phyloP scores from a whole-genome alignment of 2,797 vertebrate genomes.

The Hipposideros larvatus region DNA sequence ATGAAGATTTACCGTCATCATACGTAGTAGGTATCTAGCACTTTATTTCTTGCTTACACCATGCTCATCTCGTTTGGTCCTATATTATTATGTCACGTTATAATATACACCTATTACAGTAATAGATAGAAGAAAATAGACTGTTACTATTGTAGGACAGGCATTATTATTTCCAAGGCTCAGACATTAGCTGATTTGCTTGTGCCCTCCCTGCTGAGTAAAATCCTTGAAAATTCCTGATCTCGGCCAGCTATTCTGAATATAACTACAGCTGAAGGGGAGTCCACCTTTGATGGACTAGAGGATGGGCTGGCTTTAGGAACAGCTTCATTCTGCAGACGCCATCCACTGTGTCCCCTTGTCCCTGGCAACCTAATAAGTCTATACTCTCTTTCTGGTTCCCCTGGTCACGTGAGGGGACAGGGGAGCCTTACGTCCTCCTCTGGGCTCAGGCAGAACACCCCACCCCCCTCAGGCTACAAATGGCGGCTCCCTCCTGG shows the following conservation, averaged over 20 bases:
- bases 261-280: neutral
- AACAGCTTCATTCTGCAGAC: neutral
- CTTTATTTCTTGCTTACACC: neutral
- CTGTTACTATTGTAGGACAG: neutral
- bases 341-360: neutral
- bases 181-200: neutral
- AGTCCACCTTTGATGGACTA: neutral
- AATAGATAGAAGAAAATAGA: neutral
- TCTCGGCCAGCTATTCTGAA: neutral
- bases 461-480: neutral
- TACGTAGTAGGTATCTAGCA: neutral
- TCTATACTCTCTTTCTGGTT: neutral
- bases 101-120: neutral
- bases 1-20: neutral
- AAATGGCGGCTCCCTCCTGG: neutral
- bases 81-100: neutral
- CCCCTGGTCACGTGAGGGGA: neutral
- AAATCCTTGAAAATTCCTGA: neutral
- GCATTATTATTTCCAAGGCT: neutral
- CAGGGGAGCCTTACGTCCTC: neutral
- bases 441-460: neutral
- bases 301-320: neutral
- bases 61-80: neutral
- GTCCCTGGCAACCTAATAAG: neutral
- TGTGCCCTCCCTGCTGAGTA: neutral